Evolutionary conservation across 2,888 invertebrate genomes (phyloP), one percentile per base, ranked within the genome.

Genomic region (Aradus depressus): DNA sequence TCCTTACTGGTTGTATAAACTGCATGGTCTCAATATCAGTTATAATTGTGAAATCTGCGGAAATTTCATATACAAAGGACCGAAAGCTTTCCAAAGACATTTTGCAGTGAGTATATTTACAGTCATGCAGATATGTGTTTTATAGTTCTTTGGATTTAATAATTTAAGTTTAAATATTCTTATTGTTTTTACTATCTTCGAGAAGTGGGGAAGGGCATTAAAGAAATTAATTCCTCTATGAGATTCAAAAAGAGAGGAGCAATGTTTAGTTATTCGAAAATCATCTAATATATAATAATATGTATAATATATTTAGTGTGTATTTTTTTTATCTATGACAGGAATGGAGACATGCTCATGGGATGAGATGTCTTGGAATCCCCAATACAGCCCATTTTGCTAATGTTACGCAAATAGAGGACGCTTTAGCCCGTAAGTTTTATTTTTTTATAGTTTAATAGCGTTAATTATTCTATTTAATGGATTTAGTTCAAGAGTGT

Each of bases 321-420:
- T 39, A 8, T 37, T 48, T 12, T 28, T 45, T 21, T 43, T 52
- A 52, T 50, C 56, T 52, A 50, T 61, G 64, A 5, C 59, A 75
- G 72, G 80, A 80, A 65, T 81, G 80, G 79, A 67, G 80, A 48
- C 80, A 80, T 65, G 79, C 80, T 43, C 62, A 62, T 42, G 62
- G 62, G 1, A 62, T 62, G 62, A 51, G 62, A 19, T 99, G 98
- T 66, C 75, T 99, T 14, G 97, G 97, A 4, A 98, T 99, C 61
- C 98, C 98, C 0, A 99, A 99, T 68, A 99, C 98, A 0, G 97
- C 98, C 1, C 98, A 99, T 72, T 99, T 99, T 72, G 97, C 98
- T 1, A 99, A 98, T 68, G 97, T 99, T 31, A 98, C 97, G 1
- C 91, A 93, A 66, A 97, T 97, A 62, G 96, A 96, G 68, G 97